phyloP scores from a whole-genome alignment of 2,888 invertebrate genomes.

The Euspilapteryx auroguttella region DNA sequence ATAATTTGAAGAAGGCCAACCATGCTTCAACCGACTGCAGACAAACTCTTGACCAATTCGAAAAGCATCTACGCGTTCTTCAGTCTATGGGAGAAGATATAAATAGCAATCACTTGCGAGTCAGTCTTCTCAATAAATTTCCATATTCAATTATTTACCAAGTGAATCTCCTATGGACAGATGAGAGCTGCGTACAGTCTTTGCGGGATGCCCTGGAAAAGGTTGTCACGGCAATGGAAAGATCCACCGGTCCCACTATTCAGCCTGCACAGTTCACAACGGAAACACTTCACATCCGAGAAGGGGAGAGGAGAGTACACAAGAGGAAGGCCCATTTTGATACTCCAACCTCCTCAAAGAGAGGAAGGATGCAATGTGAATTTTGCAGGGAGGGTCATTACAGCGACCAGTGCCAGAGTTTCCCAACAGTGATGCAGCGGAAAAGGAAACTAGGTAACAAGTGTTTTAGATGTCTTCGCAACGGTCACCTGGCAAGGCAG shows the following conservation, averaged over 20 bases:
- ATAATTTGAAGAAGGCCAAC: not conserved
- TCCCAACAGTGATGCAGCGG: no score
- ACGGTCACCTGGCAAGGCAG: not conserved
- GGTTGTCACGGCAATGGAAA: not conserved
- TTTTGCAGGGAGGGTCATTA: no score
- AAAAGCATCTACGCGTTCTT: constrained; percentile 3
- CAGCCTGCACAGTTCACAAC: no score
- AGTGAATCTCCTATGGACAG: not conserved
- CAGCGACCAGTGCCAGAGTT: no score
- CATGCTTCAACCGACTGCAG: not conserved
- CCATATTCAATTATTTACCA: constrained; percentile 3
- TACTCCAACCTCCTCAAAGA: not conserved
- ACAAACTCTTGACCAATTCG: constrained; percentile 1
- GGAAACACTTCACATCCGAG: no score
- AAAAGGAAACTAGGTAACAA: not conserved
- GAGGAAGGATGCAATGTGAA: not conserved
- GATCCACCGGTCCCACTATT: no score
- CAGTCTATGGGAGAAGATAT: constrained; percentile 2
- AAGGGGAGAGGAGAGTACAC: no score
- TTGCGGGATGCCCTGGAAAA: not conserved
- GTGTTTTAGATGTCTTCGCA: not conserved
- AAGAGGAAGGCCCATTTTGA: not conserved
- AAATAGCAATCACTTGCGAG: constrained; percentile 2
- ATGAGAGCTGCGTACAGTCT: not conserved
- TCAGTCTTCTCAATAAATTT: constrained; percentile 1